phyloP scores from a whole-genome alignment of 1,140 invertebrate species.

The Camponotus vicinus region DNA sequence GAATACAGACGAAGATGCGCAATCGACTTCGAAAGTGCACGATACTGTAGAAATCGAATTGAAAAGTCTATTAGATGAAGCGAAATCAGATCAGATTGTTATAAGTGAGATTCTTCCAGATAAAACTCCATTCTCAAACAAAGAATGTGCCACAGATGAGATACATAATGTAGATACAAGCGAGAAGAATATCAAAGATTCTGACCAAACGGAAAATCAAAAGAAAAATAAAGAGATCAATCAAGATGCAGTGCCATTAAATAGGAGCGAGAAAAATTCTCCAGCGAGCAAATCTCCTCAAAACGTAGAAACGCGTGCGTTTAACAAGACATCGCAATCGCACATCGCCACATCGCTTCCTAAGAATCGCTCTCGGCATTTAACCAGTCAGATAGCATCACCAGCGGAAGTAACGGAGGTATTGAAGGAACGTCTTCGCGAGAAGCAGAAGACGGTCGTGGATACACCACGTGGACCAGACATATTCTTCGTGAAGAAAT shows the following conservation, averaged over 20 bases:
- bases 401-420: conserved; percentile 83
- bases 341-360: background rate
- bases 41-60: conserved; percentile 83
- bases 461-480: conserved; percentile 82
- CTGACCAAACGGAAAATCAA: conserved; percentile 50
- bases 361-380: conserved; percentile 72
- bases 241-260: background rate
- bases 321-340: conserved; percentile 28
- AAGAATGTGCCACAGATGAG: background rate
- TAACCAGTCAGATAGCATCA: conserved; percentile 83
- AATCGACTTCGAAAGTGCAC: conserved; percentile 65
- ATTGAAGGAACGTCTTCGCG: conserved; percentile 81
- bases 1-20: conserved; percentile 79
- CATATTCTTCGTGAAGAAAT: conserved; percentile 85
- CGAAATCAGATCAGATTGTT: conserved; percentile 63
- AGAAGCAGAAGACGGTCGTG: conserved; percentile 80
- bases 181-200: conserved; percentile 19
- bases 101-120: conserved; percentile 65
- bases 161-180: conserved; percentile 27
- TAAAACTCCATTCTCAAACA: conserved; percentile 52
- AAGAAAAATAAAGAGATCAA: conserved; percentile 21
- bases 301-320: background rate
- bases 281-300: background rate
- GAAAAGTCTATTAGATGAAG: conserved; percentile 82
- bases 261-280: conserved; percentile 7